These are phyloP conservation scores for Matsumyia berberina DNA, from an alignment of 2,888 invertebrate species.

Conservation along the genomic window DNA sequence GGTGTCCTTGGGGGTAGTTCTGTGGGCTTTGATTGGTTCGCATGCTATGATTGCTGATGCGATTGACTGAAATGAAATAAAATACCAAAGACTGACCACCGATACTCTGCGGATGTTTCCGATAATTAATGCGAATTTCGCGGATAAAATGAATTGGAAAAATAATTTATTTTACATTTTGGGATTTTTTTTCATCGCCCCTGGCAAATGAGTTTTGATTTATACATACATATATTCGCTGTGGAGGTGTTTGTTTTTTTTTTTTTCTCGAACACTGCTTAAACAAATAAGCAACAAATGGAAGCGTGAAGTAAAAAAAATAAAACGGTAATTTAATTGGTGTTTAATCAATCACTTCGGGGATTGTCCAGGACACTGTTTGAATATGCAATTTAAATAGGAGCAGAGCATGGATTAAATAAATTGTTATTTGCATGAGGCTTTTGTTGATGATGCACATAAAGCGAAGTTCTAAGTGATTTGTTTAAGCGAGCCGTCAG, in stretches of 20 bases:
- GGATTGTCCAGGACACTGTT: conserved; percentile 21
- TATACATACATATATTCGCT: conserved; percentile 61
- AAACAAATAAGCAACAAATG: conserved; percentile 18
- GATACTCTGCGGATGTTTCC: conserved; percentile 39
- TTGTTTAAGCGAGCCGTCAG: too few species aligned
- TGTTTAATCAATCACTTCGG: conserved; percentile 64
- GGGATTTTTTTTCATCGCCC: conserved; percentile 12
- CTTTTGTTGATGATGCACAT: too few species aligned
- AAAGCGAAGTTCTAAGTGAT: too few species aligned
- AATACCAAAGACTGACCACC: conserved; percentile 32
- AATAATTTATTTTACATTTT: conserved; percentile 45
- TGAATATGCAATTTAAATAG: conserved; percentile 23
- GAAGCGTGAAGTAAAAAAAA: not conserved
- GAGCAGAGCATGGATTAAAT: conserved; percentile 7
- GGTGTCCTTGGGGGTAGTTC: not conserved
- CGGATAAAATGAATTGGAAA: conserved; percentile 39
- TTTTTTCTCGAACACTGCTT: conserved; percentile 24
- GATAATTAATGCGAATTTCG: conserved; percentile 59
- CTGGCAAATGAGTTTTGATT: conserved; percentile 54
- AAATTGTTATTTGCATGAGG: not conserved
- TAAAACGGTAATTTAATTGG: conserved; percentile 41
- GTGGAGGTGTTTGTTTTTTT: conserved; percentile 1
- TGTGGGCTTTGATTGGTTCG: conserved; percentile 17
- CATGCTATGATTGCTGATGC: conserved; percentile 51
- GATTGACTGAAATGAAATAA: conserved; percentile 54